Percentiles rank a stretch among this genome's conserved stretches.
Evolutionary conservation across 2,888 invertebrate genomes (phyloP).

Genomic region (Chloromyia formosa): DNA sequence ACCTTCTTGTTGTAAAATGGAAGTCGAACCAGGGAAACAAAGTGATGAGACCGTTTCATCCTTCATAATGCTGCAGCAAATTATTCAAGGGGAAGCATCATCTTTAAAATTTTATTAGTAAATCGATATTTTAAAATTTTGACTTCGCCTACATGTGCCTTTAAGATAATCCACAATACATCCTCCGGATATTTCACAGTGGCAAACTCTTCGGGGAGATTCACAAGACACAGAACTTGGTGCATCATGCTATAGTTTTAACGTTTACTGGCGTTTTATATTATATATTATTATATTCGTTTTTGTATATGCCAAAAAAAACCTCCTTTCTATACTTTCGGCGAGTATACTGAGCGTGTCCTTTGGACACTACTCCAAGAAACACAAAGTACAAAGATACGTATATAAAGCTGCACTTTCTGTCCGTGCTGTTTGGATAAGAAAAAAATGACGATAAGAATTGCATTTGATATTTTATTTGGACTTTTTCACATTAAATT

Average conservation of each 20-base stretch:
- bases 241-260: conserved; percentile 8
- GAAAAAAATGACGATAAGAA: conserved; percentile 28
- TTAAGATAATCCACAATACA: too few species aligned
- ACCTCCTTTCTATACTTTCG: conserved; percentile 6
- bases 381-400: not conserved
- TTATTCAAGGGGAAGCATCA: too few species aligned
- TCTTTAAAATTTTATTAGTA: too few species aligned
- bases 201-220: too few species aligned
- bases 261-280: conserved; percentile 27
- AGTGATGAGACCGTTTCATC: too few species aligned
- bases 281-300: conserved; percentile 17
- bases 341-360: not conserved
- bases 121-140: too few species aligned
- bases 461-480: conserved; percentile 27
- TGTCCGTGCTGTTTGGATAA: not conserved
- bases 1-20: too few species aligned
- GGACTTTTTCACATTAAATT: conserved; percentile 27
- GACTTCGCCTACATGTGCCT: too few species aligned
- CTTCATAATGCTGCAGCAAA: too few species aligned
- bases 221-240: too few species aligned
- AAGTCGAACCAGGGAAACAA: too few species aligned
- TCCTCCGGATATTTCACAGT: too few species aligned
- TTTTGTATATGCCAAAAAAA: not conserved
- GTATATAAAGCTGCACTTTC: not conserved
- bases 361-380: not conserved